Evolutionary conservation across 1,140 invertebrate species (phyloP), one percentile per base, ranked within the genome.

Genomic region (Frieseomelitta varia): DNA sequence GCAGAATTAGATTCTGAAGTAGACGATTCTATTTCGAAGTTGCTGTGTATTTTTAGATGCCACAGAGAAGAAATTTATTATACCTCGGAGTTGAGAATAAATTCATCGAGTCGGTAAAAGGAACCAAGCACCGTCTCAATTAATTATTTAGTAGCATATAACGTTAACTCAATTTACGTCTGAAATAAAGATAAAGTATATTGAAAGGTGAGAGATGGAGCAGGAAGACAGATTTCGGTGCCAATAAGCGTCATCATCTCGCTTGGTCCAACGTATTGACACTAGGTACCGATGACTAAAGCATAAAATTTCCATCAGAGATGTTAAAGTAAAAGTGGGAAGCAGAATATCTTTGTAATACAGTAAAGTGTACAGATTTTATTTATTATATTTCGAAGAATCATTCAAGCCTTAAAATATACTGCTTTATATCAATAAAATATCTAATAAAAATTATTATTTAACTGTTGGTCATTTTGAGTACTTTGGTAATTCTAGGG

Each of bases 201-300:
- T 51, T 11, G 17, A 77, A 47, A 77, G 19, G 6, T 6, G n/a
- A 63, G 24, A 14, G 39, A 65, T 65, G 12, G 72, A 39, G 39
- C 17, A 19, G 30, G 56, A 30, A 55, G 55, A 34, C 17, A 53
- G 47, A 56, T 67, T 55, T 55, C 51, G 77, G 55, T 24, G 14
- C 39, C 27, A 84, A 74, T 17, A 30, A 30, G 78, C n/a, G 78
- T 78, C 83, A 80, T 80, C 83, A 73, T 84, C 78, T 74, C 53
- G 58, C 74, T n/a, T 80, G 79, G 47, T 53, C 58, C 58, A 67
- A 67, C 27, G 77, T 71, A 67, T 73, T 80, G 74, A 47, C 39
- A 47, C 39, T 47, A n/a, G 39, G 6, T 47, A 47, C 39, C 8
- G 8, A 6, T 6, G 39, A 39, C 39, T 39, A 39, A 39, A 39